A percentile compares a stretch with the other conserved stretches of the same genome.
These are phyloP conservation scores for Parapristionchus giblindavisi DNA, from an alignment of 2,888 invertebrate species.

Conservation along the genomic window DNA sequence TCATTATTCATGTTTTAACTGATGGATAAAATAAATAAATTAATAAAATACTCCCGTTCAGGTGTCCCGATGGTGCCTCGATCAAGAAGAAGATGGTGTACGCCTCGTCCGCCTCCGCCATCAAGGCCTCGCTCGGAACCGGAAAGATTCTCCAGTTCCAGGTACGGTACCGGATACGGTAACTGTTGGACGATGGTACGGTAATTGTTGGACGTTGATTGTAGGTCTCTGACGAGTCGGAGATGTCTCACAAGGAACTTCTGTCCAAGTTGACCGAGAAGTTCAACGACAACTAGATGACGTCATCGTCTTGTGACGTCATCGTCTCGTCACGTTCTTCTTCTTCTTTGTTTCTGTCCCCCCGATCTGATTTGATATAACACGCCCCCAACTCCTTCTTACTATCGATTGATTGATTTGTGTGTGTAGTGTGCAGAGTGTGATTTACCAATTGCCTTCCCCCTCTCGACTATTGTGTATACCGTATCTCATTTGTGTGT, in stretches of 20 bases:
- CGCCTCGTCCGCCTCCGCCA: conserved; percentile 93
- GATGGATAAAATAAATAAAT: too few relatives aligned
- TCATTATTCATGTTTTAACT: too few relatives aligned
- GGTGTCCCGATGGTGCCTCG: conserved; percentile 95
- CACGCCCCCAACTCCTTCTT: neutral
- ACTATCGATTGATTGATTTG: conserved; percentile 36
- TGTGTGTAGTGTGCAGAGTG: conserved; percentile 9
- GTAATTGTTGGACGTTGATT: conserved; percentile 37
- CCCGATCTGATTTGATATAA: conserved; percentile 5
- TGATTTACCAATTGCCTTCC: conserved; percentile 5
- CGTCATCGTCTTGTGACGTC: neutral
- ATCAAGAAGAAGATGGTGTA: conserved; percentile 84
- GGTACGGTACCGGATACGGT: conserved; percentile 44
- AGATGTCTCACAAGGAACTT: conserved; percentile 68
- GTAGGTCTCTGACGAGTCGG: conserved; percentile 69
- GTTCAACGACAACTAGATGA: conserved; percentile 65
- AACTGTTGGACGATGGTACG: neutral
- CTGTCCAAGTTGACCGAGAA: conserved; percentile 67
- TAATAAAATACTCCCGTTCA: too few relatives aligned
- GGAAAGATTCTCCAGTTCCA: conserved; percentile 69
- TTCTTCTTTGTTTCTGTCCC: conserved; percentile 31
- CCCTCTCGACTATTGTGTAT: too few relatives aligned
- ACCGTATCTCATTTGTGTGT: too few relatives aligned
- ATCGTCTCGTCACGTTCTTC: conserved; percentile 2
- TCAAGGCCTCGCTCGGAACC: conserved; percentile 88